These are phyloP conservation scores for Fistularia tabacaria DNA, from an alignment of 2,797 vertebrate genomes.

Conservation along the genomic window DNA sequence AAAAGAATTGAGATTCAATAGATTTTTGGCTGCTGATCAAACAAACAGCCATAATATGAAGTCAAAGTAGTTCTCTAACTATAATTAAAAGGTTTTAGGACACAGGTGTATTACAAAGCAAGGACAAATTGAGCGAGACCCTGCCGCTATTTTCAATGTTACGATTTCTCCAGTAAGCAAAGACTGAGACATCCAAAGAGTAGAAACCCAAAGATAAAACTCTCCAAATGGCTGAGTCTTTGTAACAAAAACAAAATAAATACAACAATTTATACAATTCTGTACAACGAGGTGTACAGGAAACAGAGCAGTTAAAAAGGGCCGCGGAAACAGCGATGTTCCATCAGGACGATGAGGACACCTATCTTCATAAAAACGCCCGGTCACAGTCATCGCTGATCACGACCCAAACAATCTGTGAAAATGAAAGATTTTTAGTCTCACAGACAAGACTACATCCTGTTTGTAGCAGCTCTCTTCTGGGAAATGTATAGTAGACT, in stretches of 20 bases:
- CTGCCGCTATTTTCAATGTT: too few species aligned
- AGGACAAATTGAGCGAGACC: too few species aligned
- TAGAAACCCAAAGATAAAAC: constrained; percentile 17
- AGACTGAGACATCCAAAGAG: not conserved
- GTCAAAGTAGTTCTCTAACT: too few species aligned
- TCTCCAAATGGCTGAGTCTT: constrained; percentile 6
- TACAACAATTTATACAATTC: constrained; percentile 21
- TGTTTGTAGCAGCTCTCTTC: not conserved
- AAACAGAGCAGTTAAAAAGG: constrained; percentile 9
- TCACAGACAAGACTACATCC: constrained; percentile 4
- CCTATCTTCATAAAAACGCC: constrained; percentile 19
- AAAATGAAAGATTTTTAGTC: constrained; percentile 25
- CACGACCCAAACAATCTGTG: constrained; percentile 76
- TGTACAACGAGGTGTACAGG: constrained; percentile 15
- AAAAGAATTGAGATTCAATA: too few species aligned
- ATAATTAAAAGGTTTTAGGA: too few species aligned
- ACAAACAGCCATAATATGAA: too few species aligned
- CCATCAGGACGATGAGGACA: constrained; percentile 15
- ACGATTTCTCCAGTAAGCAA: too few species aligned
- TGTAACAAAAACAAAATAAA: constrained; percentile 42
- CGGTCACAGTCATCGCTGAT: constrained; percentile 16
- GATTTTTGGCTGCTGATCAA: too few species aligned
- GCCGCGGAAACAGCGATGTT: constrained; percentile 9
- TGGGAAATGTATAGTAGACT: too few species aligned
- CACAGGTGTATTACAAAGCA: too few species aligned